Base-by-base conservation (phyloP, 2,888 invertebrate genomes). In the Heliconius ismenius region DNA sequence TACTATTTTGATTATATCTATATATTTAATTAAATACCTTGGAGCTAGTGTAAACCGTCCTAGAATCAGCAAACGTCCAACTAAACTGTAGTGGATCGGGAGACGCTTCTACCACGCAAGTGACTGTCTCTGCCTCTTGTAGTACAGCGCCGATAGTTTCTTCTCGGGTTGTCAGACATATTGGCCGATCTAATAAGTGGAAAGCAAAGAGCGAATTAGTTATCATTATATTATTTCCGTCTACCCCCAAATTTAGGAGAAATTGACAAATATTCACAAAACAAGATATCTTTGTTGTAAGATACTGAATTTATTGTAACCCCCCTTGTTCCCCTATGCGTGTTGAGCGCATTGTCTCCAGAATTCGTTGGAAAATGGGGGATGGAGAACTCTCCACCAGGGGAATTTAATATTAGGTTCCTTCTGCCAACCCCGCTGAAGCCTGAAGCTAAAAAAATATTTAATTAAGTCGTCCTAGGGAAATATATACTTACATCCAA, bases 61-160 rank as follows among this genome's bases (percentile, higher is more conserved):
- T 86, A 10, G 89, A 87, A 79, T 91, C 88, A 0, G 89, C 85
- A 76, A 93, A 92, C 6, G 87, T 90, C 92, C 93, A 93, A 78
- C 86, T 89, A 80, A 92, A 90, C 81, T 90, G 90, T 63, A 87
- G 75, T 0, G 93, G 93, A 39, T 87, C 89, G 0, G 92, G 92
- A 0, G 87, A 84, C 0, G 91, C 87, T 4, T 91, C 91, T 4
- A 92, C 91, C 1, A 86, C 65, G 78, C 92, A 93, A 0, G 86
- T 86, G 4, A 89, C 83, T 0, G 88, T 88, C 76, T 92, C 90
- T 0, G 87, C 83, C 58, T 91, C 89, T 0, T 83, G 81, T 0
- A 79, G 73, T 0, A 90, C 82, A 0, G 83, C 87, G 0, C 90
- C 91, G 0, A 92, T 75, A 0, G 82, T 86, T 75, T 87, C 87